Evolutionary conservation across 92 coral and sea anemone genomes (phyloP).

Genomic region (Anthopleura xanthogrammica): DNA sequence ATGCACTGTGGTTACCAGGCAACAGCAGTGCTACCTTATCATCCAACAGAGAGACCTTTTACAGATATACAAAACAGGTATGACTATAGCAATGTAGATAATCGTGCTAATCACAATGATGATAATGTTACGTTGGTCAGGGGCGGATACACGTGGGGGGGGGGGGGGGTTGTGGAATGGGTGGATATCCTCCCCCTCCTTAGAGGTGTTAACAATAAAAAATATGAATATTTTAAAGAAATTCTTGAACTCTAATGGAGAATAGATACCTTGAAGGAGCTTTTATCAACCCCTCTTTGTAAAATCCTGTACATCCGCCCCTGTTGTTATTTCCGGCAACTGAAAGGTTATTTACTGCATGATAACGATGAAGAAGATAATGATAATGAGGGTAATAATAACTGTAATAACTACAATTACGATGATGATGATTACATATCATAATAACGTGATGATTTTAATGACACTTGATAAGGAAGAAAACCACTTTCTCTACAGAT

Average conservation of each 20-base stretch:
- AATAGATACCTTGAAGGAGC: too few species aligned
- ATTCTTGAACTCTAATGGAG: too few species aligned
- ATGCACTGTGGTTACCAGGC: conserved; percentile 12
- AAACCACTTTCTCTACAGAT: conserved; percentile 20
- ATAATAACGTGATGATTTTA: neutral
- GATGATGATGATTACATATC: conserved; percentile 14
- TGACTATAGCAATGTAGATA: neutral
- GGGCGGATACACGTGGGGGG: too few species aligned
- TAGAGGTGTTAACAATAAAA: too few species aligned
- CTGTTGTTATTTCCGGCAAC: too few species aligned
- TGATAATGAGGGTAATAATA: neutral
- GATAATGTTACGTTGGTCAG: too few species aligned
- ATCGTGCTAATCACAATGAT: neutral
- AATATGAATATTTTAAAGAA: too few species aligned
- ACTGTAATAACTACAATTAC: neutral
- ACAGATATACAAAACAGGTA: conserved; percentile 16
- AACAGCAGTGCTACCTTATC: conserved; percentile 4
- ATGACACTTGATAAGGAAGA: neutral
- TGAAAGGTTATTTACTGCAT: too few species aligned
- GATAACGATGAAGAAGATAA: too few species aligned
- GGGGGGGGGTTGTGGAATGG: neutral
- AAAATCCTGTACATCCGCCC: too few species aligned
- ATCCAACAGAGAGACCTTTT: conserved; percentile 8
- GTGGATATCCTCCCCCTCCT: too few species aligned
- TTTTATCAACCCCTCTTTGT: too few species aligned